Conservation (phyloP, 2,797 vertebrate species). For the Lagorchestes hirsutus region DNA sequence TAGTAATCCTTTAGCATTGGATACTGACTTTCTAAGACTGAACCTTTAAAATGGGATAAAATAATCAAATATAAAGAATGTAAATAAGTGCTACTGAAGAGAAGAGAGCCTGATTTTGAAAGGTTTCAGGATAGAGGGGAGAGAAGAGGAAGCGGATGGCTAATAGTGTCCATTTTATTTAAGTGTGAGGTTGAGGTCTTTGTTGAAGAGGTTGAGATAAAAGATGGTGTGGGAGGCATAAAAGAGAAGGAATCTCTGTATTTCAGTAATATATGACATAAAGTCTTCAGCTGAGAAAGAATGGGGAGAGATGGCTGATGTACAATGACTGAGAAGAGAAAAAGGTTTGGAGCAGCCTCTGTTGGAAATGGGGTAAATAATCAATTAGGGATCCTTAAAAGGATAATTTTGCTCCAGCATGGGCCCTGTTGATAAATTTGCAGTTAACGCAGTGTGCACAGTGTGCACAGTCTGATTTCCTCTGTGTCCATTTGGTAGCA, state of each 20-base stretch:
- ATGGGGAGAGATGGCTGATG: not conserved
- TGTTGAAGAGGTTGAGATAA: not conserved
- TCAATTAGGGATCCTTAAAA: not conserved
- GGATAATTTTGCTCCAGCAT: not conserved
- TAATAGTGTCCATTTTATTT: not conserved
- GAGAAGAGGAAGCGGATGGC: not conserved
- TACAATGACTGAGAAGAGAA: not conserved
- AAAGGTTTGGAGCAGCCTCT: too few species aligned
- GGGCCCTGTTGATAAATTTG: not conserved
- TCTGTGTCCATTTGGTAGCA: not conserved
- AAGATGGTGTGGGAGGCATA: not conserved
- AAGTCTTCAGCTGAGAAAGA: not conserved
- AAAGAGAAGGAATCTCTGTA: not conserved
- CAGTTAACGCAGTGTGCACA: not conserved
- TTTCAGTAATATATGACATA: not conserved
- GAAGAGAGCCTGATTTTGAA: not conserved
- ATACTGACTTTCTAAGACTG: not conserved
- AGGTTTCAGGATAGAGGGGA: not conserved
- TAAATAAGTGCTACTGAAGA: slow-evolving; percentile 1
- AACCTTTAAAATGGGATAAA: slow-evolving; percentile 11
- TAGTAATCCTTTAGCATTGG: not conserved
- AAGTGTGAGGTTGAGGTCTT: not conserved
- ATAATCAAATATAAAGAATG: not conserved
- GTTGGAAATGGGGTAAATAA: not conserved
- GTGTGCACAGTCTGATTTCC: not conserved